Base-by-base conservation (phyloP, 2,113 vertebrate genomes). In the Spheniscus mendiculus region DNA sequence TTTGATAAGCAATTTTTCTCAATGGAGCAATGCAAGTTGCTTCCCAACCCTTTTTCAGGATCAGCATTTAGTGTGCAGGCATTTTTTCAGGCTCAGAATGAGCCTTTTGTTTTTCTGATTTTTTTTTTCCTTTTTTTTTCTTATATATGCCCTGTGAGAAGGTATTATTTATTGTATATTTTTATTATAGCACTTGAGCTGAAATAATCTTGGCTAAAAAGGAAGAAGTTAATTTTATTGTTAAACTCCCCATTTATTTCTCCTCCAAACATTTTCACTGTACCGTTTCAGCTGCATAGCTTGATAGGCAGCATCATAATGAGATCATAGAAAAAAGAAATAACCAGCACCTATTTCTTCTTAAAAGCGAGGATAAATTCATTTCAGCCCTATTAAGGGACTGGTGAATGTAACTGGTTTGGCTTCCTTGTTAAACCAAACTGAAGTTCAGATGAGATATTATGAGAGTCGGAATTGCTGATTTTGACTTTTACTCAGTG, bases 401-500 rank as follows among this genome's bases (percentile, higher is more conserved):
- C 56, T 82, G 70, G 95, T 94, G 82, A 97, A 85, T 63, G 38
- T 96, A 90, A 77, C 94, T 84, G 83, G 88, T 90, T 93, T 96
- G 94, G 70, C 62, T 95, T 94, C 91, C 92, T 97, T 93, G 81
- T 92, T 95, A 95, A 95, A 86, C 93, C 78, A 79, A 93, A 93
- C 89, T 5, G 66, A 88, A 94, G 87, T 96, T 97, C 76, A 97
- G 90, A 95, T 30, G 2, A 91, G 89, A 97, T 90, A 96, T 94
- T 97, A 95, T 89, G 42, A 69, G 94, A 93, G 63, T 94, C 42
- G 69, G 94, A 97, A 97, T 87, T 97, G 94, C 93, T 95, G 96
- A 97, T 93, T 98, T 95, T 97, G 90, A 98, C 88, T 97, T 97
- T 97, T 92, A 87, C 70, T 76, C 92, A 86, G 67, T 81, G 70